Conservation (phyloP, 1,140 invertebrate species). For the Pseudomyrmex gracilis region DNA sequence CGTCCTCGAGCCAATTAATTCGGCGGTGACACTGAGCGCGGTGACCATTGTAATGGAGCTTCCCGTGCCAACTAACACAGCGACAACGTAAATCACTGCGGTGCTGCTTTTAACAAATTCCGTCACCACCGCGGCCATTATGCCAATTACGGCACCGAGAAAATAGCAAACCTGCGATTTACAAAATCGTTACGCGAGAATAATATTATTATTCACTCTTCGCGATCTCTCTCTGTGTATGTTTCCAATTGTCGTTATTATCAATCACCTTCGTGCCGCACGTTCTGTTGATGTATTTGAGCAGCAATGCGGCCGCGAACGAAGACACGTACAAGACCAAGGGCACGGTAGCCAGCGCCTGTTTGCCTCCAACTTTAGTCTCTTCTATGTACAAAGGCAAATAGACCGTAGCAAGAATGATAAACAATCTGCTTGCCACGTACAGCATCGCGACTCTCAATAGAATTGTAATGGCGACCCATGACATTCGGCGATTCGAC, state of each 20-base stretch:
- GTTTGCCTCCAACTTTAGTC: conserved; percentile 83
- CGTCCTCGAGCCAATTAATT: conserved; percentile 95
- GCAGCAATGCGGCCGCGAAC: conserved; percentile 91
- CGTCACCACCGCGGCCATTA: conserved; percentile 77
- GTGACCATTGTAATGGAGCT: conserved; percentile 95
- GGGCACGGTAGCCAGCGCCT: conserved; percentile 94
- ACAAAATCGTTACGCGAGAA: not conserved
- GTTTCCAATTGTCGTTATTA: conserved; percentile 80
- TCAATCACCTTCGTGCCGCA: conserved; percentile 88
- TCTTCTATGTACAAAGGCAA: conserved; percentile 95
- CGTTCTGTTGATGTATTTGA: conserved; percentile 89
- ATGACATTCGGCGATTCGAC: conserved; percentile 57
- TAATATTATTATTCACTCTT: too few species aligned
- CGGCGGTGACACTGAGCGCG: conserved; percentile 95
- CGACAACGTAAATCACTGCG: conserved; percentile 78
- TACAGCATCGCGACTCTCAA: conserved; percentile 86
- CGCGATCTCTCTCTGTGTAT: not conserved
- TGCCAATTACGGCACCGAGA: conserved; percentile 79
- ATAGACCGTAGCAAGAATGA: conserved; percentile 94
- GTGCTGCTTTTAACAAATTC: conserved; percentile 76
- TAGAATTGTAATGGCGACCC: conserved; percentile 76
- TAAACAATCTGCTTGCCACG: conserved; percentile 93
- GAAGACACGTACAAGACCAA: conserved; percentile 94
- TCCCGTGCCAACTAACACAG: conserved; percentile 89
- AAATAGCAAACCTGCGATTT: conserved; percentile 79